Conservation (phyloP, 2,888 invertebrate species). For the Deroplatys truncata region DNA sequence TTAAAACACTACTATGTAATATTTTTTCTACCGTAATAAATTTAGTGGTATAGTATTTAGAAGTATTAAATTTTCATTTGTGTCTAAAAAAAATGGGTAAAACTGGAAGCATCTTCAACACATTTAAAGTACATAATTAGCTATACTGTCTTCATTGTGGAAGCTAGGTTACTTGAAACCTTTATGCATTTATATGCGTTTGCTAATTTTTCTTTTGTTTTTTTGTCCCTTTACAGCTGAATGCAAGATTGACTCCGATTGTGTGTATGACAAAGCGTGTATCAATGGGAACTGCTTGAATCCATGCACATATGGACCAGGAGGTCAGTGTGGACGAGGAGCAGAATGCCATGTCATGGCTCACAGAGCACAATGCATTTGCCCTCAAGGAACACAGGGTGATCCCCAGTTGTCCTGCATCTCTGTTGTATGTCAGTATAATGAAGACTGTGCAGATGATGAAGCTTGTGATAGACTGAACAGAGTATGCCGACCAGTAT, state of each 20-base stretch:
- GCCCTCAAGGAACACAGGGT: slow-evolving; percentile 81
- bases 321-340: slow-evolving; percentile 69
- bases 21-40: no score
- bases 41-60: no score
- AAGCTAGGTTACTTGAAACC: neutral
- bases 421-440: slow-evolving; percentile 78
- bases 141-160: neutral
- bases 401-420: slow-evolving; percentile 78
- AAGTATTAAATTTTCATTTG: no score
- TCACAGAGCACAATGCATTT: slow-evolving; percentile 76
- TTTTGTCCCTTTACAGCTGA: slow-evolving; percentile 58
- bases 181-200: neutral
- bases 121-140: neutral
- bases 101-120: neutral
- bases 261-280: slow-evolving; percentile 81
- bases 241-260: slow-evolving; percentile 72
- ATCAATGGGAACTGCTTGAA: slow-evolving; percentile 73
- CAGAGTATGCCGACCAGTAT: slow-evolving; percentile 75
- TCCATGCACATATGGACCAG: slow-evolving; percentile 62
- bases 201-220: neutral
- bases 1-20: no score
- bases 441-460: slow-evolving; percentile 81
- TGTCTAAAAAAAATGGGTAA: no score
- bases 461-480: slow-evolving; percentile 82
- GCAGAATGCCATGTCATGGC: slow-evolving; percentile 71